Conservation (phyloP, 1,140 invertebrate genomes). For the Neodiprion pinetum region DNA sequence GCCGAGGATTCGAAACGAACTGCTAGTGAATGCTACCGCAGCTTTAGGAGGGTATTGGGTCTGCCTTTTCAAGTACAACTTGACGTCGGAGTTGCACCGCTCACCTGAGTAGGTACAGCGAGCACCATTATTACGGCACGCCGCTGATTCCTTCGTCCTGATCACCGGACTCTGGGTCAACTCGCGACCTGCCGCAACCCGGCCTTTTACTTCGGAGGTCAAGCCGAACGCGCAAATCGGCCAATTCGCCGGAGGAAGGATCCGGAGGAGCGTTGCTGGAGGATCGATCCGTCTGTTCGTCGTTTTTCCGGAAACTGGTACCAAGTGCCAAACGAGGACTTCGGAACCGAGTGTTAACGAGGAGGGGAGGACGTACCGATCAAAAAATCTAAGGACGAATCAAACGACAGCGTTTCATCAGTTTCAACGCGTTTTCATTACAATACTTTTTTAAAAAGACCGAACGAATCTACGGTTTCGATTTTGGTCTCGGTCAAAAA, state of each 20-base stretch:
- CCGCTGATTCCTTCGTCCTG: neutral
- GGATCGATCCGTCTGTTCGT: neutral
- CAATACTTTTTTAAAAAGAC: too few relatives aligned
- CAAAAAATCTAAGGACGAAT: too few relatives aligned
- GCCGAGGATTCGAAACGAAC: neutral
- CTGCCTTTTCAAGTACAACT: neutral
- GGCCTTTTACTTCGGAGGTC: constrained; percentile 24
- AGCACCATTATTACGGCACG: neutral
- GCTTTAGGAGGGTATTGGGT: neutral
- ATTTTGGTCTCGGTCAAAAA: too few relatives aligned
- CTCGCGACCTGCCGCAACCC: constrained; percentile 42
- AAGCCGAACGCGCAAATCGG: neutral
- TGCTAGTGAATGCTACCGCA: constrained; percentile 2
- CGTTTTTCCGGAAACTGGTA: neutral
- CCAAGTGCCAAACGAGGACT: too few relatives aligned
- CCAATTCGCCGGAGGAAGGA: neutral
- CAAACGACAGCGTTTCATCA: too few relatives aligned
- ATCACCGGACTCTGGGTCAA: constrained; percentile 48
- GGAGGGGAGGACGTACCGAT: too few relatives aligned
- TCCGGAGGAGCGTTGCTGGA: neutral
- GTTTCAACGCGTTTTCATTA: too few relatives aligned
- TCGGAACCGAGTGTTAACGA: too few relatives aligned
- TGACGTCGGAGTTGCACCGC: too few relatives aligned
- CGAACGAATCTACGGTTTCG: too few relatives aligned
- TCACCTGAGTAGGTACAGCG: too few relatives aligned